Evolutionary conservation across 2,888 invertebrate genomes (phyloP).

Genomic region (Bellardia bayeri): DNA sequence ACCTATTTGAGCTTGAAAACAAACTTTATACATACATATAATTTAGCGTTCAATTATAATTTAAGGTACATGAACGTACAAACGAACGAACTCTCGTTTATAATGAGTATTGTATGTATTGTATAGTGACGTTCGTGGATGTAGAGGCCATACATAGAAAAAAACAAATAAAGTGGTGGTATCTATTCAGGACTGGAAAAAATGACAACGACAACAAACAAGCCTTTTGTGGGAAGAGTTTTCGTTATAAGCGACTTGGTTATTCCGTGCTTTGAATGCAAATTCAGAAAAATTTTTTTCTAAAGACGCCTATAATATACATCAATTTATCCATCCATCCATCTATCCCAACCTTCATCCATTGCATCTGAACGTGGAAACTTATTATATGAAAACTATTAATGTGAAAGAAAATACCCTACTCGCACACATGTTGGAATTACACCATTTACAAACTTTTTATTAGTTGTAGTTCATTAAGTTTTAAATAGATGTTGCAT

Average conservation of each 20-base stretch:
- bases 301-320: slow-evolving; percentile 32
- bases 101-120: not conserved
- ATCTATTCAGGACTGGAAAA: slow-evolving; percentile 50
- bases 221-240: slow-evolving; percentile 58
- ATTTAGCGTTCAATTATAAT: slow-evolving; percentile 47
- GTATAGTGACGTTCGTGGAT: slow-evolving; percentile 5
- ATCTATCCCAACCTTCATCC: slow-evolving; percentile 21
- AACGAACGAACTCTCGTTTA: not conserved
- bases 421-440: not conserved
- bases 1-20: not conserved
- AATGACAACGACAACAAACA: slow-evolving; percentile 44
- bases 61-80: slow-evolving; percentile 16
- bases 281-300: slow-evolving; percentile 32
- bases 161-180: slow-evolving; percentile 15
- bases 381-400: slow-evolving; percentile 24
- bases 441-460: not conserved
- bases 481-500: too few species aligned
- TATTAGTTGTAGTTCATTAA: too few species aligned
- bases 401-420: not conserved
- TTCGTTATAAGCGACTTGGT: slow-evolving; percentile 36
- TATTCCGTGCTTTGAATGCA: slow-evolving; percentile 61
- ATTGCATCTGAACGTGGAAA: slow-evolving; percentile 20
- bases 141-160: slow-evolving; percentile 4
- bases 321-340: slow-evolving; percentile 18
- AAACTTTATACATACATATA: slow-evolving; percentile 14